Evolutionary conservation across 2,113 vertebrate species (phyloP).

Genomic region (Phyllopteryx taeniolatus): DNA sequence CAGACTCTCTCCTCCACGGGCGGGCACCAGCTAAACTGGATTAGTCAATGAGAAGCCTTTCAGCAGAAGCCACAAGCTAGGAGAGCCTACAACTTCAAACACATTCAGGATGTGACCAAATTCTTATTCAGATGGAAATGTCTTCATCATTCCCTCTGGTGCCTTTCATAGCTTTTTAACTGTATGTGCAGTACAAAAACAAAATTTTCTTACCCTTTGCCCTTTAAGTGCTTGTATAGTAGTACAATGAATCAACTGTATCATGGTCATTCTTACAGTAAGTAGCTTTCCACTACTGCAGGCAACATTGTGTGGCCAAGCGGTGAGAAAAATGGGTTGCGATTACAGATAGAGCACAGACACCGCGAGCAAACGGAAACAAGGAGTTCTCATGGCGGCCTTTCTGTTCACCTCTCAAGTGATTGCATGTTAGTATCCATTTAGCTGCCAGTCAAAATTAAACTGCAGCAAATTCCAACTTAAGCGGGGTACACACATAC

Average conservation of each 20-base stretch:
- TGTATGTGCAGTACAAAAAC: slow-evolving; percentile 50
- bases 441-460: no score
- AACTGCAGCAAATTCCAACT: no score
- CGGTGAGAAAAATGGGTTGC: no score
- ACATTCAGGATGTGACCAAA: slow-evolving; percentile 44
- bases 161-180: slow-evolving; percentile 52
- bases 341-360: no score
- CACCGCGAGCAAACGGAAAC: no score
- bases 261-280: background rate
- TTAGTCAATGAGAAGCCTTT: slow-evolving; percentile 58
- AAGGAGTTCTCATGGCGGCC: no score
- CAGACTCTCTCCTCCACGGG: slow-evolving; percentile 57
- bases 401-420: no score
- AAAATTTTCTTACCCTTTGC: background rate
- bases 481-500: no score
- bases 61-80: slow-evolving; percentile 50
- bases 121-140: slow-evolving; percentile 62
- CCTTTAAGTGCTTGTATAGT: no score
- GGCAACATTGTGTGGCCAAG: background rate
- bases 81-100: slow-evolving; percentile 53
- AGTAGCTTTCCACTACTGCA: background rate
- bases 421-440: no score
- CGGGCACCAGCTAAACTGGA: slow-evolving; percentile 63
- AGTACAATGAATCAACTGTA: background rate
- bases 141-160: slow-evolving; percentile 37